Percentiles rank a stretch among this genome's conserved stretches.
Evolutionary conservation across 2,888 invertebrate species (phyloP).

Genomic region (Troilus luridus): DNA sequence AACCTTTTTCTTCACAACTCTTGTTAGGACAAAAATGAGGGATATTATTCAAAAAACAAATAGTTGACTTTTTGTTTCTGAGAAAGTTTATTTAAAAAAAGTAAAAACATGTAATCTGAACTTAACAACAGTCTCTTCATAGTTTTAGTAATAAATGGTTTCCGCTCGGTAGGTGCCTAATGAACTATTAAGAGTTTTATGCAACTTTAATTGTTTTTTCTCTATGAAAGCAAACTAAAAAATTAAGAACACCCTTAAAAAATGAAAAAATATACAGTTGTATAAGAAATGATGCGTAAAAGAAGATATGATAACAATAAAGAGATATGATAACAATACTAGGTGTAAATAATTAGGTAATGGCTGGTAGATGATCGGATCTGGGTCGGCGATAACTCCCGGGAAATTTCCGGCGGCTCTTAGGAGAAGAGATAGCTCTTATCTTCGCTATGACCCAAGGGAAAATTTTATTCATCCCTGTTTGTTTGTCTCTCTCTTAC

Average conservation of each 20-base stretch:
- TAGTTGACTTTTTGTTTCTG: no score
- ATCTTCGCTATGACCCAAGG: not conserved
- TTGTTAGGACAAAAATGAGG: no score
- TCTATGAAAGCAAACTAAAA: not conserved
- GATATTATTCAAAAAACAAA: no score
- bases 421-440: not conserved
- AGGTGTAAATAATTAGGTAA: conserved; percentile 35
- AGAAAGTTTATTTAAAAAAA: no score
- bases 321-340: not conserved
- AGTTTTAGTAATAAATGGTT: no score
- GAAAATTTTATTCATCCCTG: conserved; percentile 39
- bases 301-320: not conserved
- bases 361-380: conserved; percentile 3
- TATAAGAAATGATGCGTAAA: not conserved
- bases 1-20: no score
- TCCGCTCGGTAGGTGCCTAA: no score
- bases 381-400: conserved; percentile 18
- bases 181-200: no score
- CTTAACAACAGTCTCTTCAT: no score
- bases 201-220: not conserved
- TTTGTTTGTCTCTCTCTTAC: not conserved
- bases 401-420: conserved; percentile 23
- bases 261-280: not conserved
- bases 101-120: no score
- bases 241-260: not conserved